Conservation (phyloP, 2,797 vertebrate species). For the Otus scops region DNA sequence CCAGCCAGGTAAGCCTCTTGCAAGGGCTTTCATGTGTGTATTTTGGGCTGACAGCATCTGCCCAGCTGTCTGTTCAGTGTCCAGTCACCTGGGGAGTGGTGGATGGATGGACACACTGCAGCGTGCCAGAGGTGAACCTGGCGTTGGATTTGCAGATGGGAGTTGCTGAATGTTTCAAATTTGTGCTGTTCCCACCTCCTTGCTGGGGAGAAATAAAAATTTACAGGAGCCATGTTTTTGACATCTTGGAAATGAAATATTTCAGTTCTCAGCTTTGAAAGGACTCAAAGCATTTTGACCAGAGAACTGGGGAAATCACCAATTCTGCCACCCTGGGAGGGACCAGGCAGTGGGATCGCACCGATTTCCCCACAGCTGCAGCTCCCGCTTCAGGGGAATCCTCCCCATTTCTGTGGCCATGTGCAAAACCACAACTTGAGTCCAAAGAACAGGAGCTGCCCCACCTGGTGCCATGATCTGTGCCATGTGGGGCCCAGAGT, state of each 20-base stretch:
- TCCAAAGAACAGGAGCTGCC: background rate
- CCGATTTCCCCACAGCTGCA: background rate
- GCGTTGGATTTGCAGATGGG: background rate
- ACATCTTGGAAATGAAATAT: background rate
- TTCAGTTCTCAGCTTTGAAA: background rate
- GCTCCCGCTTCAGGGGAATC: fast-evolving
- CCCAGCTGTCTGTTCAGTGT: background rate
- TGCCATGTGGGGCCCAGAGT: fast-evolving
- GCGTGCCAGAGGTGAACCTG: fast-evolving
- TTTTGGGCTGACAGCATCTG: background rate
- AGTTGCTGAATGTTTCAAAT: background rate
- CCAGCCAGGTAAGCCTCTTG: background rate
- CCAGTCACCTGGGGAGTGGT: background rate
- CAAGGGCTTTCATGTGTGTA: background rate
- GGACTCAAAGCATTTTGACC: background rate
- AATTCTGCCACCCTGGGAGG: background rate
- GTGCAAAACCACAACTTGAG: background rate
- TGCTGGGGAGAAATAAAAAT: background rate
- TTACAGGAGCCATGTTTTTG: background rate
- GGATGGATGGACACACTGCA: background rate
- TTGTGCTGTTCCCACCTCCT: background rate
- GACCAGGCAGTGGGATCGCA: background rate
- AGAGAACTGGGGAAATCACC: background rate
- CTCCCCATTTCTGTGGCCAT: background rate
- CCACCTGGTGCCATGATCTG: background rate